Percentiles rank a stretch among this genome's conserved stretches.
phyloP scores from a whole-genome alignment of 2,113 vertebrate species.

The Gasterosteus nipponicus region DNA sequence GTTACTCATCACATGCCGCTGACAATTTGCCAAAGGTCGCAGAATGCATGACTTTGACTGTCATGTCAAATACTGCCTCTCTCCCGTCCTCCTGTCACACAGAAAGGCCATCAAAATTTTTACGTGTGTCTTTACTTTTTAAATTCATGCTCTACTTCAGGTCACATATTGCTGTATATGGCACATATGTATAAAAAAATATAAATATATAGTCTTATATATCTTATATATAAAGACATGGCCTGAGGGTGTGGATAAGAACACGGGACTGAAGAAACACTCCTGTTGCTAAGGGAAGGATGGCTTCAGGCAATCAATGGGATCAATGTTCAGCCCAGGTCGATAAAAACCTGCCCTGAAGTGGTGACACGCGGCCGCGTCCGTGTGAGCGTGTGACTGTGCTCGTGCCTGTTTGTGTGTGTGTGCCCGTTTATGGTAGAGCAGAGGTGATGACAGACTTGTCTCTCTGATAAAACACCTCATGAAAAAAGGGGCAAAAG shows the following conservation, averaged over 20 bases:
- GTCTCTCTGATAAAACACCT: conserved; percentile 68
- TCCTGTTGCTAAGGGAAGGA: conserved; percentile 32
- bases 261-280: conserved; percentile 32
- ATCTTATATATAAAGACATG: neutral
- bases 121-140: neutral
- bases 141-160: neutral
- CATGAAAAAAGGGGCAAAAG: conserved; percentile 39
- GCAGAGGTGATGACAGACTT: conserved; percentile 67
- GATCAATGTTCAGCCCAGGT: conserved; percentile 68
- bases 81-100: conserved; percentile 18
- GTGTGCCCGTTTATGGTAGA: conserved; percentile 26
- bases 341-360: conserved; percentile 72
- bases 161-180: neutral
- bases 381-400: conserved; percentile 20
- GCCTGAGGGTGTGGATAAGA: conserved; percentile 33
- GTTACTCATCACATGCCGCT: conserved; percentile 16
- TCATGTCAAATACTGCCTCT: conserved; percentile 38
- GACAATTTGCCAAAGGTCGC: conserved; percentile 47
- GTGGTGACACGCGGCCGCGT: conserved; percentile 50
- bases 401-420: neutral
- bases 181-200: too few species aligned
- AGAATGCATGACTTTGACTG: conserved; percentile 47
- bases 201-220: neutral
- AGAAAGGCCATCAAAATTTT: conserved; percentile 13
- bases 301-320: conserved; percentile 61